Percentiles rank a stretch among this genome's conserved stretches.
Evolutionary conservation across 2,888 invertebrate species (phyloP).

Genomic region (Helicoverpa assulta): DNA sequence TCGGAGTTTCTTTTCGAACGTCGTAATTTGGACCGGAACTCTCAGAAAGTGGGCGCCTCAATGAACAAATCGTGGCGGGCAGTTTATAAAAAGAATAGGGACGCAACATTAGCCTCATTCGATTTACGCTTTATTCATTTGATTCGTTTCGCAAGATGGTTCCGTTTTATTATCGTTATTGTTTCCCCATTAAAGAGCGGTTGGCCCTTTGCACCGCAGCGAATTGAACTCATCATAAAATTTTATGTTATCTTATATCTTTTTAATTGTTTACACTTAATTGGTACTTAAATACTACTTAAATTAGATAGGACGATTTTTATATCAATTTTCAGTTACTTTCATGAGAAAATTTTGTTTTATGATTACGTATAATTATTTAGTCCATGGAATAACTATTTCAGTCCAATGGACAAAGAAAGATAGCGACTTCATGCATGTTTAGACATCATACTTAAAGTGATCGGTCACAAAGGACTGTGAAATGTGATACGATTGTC

Average conservation of each 20-base stretch:
- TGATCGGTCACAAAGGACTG: slow-evolving; percentile 41
- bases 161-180: slow-evolving; percentile 73
- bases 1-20: slow-evolving; percentile 74
- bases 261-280: slow-evolving; percentile 57
- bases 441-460: slow-evolving; percentile 22
- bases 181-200: slow-evolving; percentile 69
- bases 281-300: slow-evolving; percentile 14
- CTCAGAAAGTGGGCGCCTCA: slow-evolving; percentile 71
- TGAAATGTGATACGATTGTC: slow-evolving; percentile 50
- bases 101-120: slow-evolving; percentile 79
- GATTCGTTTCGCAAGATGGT: slow-evolving; percentile 68
- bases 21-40: slow-evolving; percentile 80
- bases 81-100: slow-evolving; percentile 78
- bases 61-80: slow-evolving; percentile 76
- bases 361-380: neutral
- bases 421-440: slow-evolving; percentile 29
- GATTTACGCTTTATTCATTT: slow-evolving; percentile 77
- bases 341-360: neutral
- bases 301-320: neutral
- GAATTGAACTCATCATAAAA: slow-evolving; percentile 61
- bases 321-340: neutral
- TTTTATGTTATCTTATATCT: slow-evolving; percentile 57
- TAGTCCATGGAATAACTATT: slow-evolving; percentile 20
- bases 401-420: slow-evolving; percentile 37
- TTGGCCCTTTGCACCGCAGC: slow-evolving; percentile 62